These are phyloP conservation scores for Dinomys branickii DNA, from an alignment of 2,113 vertebrate species.

Conservation along the genomic window DNA sequence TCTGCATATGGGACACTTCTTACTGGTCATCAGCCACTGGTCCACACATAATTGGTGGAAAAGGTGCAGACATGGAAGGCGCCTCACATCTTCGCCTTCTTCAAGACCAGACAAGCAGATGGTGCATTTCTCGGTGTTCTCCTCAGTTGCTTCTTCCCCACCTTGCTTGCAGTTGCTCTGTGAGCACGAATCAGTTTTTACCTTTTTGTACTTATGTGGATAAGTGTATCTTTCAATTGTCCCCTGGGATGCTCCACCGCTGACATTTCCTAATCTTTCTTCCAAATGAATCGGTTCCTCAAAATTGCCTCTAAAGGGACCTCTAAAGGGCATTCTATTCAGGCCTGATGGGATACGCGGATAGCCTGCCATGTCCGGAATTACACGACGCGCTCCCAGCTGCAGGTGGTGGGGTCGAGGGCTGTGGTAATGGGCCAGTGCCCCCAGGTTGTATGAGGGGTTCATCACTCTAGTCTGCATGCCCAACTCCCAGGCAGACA, in stretches of 20 bases:
- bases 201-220: conserved; percentile 99
- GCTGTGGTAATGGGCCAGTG: conserved; percentile 96
- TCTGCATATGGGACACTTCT: conserved; percentile 99
- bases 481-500: conserved; percentile 98
- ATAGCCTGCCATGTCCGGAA: too few species aligned
- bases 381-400: conserved; percentile 90
- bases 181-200: conserved; percentile 93
- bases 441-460: conserved; percentile 94
- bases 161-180: conserved; percentile 99
- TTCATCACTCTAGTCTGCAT: conserved; percentile 97
- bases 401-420: conserved; percentile 98
- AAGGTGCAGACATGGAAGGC: conserved; percentile 99
- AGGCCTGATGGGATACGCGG: too few species aligned
- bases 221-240: conserved; percentile 99
- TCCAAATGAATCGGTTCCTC: conserved; percentile 99
- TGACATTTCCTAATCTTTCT: conserved; percentile 98
- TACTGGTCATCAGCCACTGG: conserved; percentile 99
- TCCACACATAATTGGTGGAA: conserved; percentile 99
- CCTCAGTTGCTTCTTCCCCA: conserved; percentile 96
- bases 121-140: conserved; percentile 99
- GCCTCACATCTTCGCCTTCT: conserved; percentile 99
- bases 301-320: too few species aligned
- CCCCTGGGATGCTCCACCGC: conserved; percentile 98
- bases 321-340: too few species aligned
- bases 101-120: conserved; percentile 99